Evolutionary conservation across 2,113 vertebrate genomes (phyloP).

Genomic region (Bufo bufo): DNA sequence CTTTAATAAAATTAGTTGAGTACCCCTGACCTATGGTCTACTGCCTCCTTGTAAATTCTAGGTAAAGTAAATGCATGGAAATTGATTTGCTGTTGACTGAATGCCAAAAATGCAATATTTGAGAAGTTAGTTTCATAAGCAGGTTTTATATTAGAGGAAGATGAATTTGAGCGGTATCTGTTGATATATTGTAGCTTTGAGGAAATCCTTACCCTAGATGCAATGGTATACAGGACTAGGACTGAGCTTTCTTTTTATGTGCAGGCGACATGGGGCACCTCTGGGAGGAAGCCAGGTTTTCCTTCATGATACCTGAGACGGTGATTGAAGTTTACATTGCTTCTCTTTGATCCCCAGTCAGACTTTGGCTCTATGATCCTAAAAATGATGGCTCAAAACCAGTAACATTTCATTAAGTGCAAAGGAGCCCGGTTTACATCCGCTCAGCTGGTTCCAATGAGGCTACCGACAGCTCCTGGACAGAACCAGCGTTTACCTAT

Average conservation of each 20-base stretch:
- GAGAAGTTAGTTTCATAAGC: background rate
- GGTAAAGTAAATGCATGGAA: too few species aligned
- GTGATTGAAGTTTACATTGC: background rate
- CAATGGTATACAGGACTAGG: background rate
- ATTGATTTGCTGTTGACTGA: background rate
- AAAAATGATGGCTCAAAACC: slow-evolving; percentile 31
- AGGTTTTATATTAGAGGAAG: background rate
- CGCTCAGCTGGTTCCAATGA: slow-evolving; percentile 56
- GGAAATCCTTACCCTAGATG: background rate
- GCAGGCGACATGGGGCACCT: background rate
- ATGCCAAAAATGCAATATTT: background rate
- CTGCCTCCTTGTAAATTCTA: background rate
- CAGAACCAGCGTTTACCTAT: slow-evolving; percentile 12
- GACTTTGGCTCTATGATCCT: background rate
- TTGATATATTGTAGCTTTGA: background rate
- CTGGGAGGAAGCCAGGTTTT: background rate
- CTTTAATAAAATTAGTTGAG: too few species aligned
- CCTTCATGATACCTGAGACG: slow-evolving; percentile 20
- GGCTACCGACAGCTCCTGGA: slow-evolving; percentile 42
- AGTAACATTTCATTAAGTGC: slow-evolving; percentile 48
- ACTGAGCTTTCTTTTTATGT: background rate
- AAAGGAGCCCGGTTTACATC: slow-evolving; percentile 20
- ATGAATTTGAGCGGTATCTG: background rate
- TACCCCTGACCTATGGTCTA: too few species aligned
- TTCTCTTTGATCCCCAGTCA: slow-evolving; percentile 34